Base-by-base conservation (phyloP, 2,113 vertebrate species). In the Neopipo cinnamomea region DNA sequence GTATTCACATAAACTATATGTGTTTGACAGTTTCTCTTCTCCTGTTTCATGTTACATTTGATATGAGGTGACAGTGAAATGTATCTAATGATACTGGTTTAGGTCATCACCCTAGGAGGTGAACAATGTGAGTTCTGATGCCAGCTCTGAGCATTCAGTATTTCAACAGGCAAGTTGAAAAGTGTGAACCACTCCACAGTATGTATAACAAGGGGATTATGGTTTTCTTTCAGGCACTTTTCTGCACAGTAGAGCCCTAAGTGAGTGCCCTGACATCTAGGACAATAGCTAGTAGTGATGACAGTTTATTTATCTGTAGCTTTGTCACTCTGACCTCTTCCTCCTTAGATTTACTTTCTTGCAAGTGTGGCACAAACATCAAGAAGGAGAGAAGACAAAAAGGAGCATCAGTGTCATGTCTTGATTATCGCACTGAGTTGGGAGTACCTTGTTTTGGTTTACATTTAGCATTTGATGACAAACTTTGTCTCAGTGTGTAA, bases 151-250 rank as follows among this genome's bases (percentile, higher is more conserved):
- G 8, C 63, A 22, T 22, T 87, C 18, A 41, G 14, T 65, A 24
- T 77, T 73, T 46, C 44, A 65, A 16, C 7, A 53, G 82, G 31
- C n/a, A 53, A 58, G 39, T 4, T 72, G 62, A 67, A 47, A 67
- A 63, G 21, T 0, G 0, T 80, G n/a, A 53, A 35, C 42, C 7
- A 76, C 31, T 44, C 12, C 59, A 18, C 20, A 37, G 24, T n/a
- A 35, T 2, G 0, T 49, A 3, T 47, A 28, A 52, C 2, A 3
- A 7, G 15, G 55, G 25, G 2, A 25, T 70, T 55, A 8, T 31
- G n/a, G 1, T 84, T 46, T 61, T 84, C 23, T 56, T 74, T 74
- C 18, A 30, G 35, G 27, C 31, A 6, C 8, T 33, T 83, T 31
- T 31, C 53, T 59, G 56, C 11, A 22, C 7, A 1, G 28, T 10